Percentiles rank a stretch among this genome's conserved stretches.
Conservation (phyloP, 2,888 invertebrate genomes). For the Mongoloraphidia duomilia region DNA sequence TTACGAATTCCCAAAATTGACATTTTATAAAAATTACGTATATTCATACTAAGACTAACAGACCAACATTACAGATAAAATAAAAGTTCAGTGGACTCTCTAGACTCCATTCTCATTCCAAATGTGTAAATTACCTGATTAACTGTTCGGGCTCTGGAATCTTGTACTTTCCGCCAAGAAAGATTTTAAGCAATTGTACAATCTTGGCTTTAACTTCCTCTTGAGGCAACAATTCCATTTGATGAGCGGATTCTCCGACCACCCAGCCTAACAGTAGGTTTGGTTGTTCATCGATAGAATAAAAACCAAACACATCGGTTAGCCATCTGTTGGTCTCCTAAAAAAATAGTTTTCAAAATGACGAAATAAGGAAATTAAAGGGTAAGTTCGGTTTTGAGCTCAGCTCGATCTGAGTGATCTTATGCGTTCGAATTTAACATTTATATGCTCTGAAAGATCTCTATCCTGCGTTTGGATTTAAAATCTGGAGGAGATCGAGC, state of each 20-base stretch:
- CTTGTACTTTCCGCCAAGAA: conserved; percentile 33
- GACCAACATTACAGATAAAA: too few relatives aligned
- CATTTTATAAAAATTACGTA: too few relatives aligned
- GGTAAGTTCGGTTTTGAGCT: too few relatives aligned
- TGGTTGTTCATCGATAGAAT: conserved; percentile 45
- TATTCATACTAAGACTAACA: too few relatives aligned
- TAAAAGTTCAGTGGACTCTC: too few relatives aligned
- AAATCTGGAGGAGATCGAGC: too few relatives aligned
- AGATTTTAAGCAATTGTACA: conserved; percentile 35
- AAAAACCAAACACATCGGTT: conserved; percentile 50
- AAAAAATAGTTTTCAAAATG: conserved; percentile 2
- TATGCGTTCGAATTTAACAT: too few relatives aligned
- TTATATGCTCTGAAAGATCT: too few relatives aligned
- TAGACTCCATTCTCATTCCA: neutral
- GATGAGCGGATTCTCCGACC: conserved; percentile 43
- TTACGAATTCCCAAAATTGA: too few relatives aligned
- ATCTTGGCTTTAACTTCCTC: conserved; percentile 37
- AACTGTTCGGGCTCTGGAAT: conserved; percentile 32
- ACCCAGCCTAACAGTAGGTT: conserved; percentile 55
- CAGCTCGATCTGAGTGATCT: too few relatives aligned
- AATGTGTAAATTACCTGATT: conserved; percentile 19
- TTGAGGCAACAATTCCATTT: conserved; percentile 44
- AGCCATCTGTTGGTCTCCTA: conserved; percentile 40
- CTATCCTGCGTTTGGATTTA: too few relatives aligned
- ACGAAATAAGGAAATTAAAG: too few relatives aligned